Percentiles rank a stretch among this genome's conserved stretches.
These are phyloP conservation scores for Pyrrhia umbra DNA, from an alignment of 2,888 invertebrate genomes.

Conservation along the genomic window DNA sequence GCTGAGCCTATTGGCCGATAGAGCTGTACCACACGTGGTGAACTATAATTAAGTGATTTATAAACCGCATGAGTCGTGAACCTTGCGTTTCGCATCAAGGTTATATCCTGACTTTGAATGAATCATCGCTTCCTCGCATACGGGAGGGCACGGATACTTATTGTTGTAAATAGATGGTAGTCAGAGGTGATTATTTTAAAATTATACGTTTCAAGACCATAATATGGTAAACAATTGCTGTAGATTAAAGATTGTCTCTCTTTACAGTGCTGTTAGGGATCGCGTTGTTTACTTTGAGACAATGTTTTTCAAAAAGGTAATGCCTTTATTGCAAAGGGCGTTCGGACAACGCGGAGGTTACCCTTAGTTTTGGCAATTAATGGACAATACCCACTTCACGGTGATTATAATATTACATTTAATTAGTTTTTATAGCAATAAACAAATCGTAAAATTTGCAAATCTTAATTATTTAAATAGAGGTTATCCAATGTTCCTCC, in stretches of 20 bases:
- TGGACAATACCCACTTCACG: not conserved
- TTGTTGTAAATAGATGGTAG: conserved; percentile 41
- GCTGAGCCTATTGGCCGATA: conserved; percentile 29
- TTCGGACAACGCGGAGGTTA: conserved; percentile 32
- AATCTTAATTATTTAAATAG: not conserved
- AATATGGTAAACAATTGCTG: conserved; percentile 27
- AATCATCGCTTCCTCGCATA: conserved; percentile 71
- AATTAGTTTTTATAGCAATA: conserved; percentile 15
- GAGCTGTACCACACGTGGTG: conserved; percentile 55
- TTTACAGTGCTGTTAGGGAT: not conserved
- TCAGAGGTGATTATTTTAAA: conserved; percentile 27
- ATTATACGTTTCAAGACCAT: conserved; percentile 16
- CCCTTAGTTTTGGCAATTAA: conserved; percentile 27
- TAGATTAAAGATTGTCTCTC: conserved; percentile 28
- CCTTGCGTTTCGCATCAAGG: conserved; percentile 77
- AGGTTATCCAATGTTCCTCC: not conserved
- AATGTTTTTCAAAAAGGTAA: conserved; percentile 15
- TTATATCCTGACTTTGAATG: conserved; percentile 79
- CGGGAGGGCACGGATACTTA: conserved; percentile 42
- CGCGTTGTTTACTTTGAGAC: conserved; percentile 1
- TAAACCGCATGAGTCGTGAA: conserved; percentile 71
- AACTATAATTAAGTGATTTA: conserved; percentile 75
- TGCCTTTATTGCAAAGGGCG: conserved; percentile 42
- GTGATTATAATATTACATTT: conserved; percentile 10
- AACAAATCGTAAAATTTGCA: not conserved